Evolutionary conservation across 1,140 invertebrate genomes (phyloP), one percentile per base, ranked within the genome.

Genomic region (Brachionus calyciflorus): DNA sequence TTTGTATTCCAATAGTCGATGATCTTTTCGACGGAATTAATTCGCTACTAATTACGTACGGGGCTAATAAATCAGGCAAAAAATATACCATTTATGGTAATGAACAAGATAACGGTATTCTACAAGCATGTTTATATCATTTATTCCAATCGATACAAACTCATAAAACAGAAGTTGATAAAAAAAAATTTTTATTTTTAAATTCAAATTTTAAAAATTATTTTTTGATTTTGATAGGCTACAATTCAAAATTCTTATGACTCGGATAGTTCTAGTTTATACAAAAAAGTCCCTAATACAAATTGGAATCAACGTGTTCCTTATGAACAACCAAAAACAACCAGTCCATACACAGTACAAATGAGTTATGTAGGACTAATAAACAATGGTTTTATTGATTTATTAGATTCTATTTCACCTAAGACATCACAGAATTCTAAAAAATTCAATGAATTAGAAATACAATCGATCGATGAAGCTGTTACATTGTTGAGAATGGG

Each of bases 81-180:
- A 41, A 65, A 17, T 65, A 65, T 65, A 65, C 60, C 60, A 65
- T 65, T 65, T 65, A 65, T 65, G 60, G 60, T 65, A 65, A 65
- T 44, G 60, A 65, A 24, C 21, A 28, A 44, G 60, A 65, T 3
- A 65, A 65, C 12, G 60, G 60, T 24, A 41, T 65, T 24, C 17
- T 65, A 24, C 60, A 65, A 65, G 33, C 37, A 3, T 44, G 60
- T 14, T 44, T 65, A 44, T 65, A 19, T 24, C 9, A 44, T 24
- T 44, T 65, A 44, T 65, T 65, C 21, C 17, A 28, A 46, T 10
- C 14, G 3, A 46, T 14, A 5, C 5, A 46, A 46, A 14, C 44
- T 46, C 14, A 46, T 46, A 14, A 14, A 46, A 7, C 44, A 10
- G 44, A 46, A 7, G 44, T 46, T 3, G 14, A 7, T 14, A 5